Percentiles rank a stretch among this genome's conserved stretches.
Evolutionary conservation across 2,797 vertebrate species (phyloP).

Genomic region (Sebastes flavidus): DNA sequence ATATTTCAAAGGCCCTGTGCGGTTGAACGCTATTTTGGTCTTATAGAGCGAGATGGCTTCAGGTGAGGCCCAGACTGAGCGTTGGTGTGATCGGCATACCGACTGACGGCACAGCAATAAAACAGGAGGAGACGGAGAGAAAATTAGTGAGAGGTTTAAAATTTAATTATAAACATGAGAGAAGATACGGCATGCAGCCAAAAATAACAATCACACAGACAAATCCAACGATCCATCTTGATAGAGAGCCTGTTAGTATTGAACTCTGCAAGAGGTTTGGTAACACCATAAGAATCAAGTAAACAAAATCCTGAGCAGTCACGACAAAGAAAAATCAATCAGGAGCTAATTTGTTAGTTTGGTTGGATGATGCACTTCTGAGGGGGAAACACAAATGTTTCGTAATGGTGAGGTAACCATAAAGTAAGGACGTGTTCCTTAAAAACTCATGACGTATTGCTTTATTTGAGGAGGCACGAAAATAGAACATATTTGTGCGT

Average conservation of each 20-base stretch:
- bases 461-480: slow-evolving; percentile 9
- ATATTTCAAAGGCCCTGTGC: slow-evolving; percentile 51
- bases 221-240: slow-evolving; percentile 29
- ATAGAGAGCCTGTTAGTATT: slow-evolving; percentile 13
- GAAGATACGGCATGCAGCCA: slow-evolving; percentile 19
- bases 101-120: slow-evolving; percentile 28
- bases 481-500: neutral
- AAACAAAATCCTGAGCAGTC: slow-evolving; percentile 8
- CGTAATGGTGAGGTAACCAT: neutral
- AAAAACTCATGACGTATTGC: slow-evolving; percentile 13
- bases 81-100: slow-evolving; percentile 41
- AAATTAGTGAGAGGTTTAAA: slow-evolving; percentile 51
- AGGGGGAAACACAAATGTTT: slow-evolving; percentile 1
- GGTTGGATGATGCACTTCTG: neutral
- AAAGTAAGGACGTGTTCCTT: slow-evolving; percentile 4
- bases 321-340: slow-evolving; percentile 23
- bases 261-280: neutral
- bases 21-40: slow-evolving; percentile 40
- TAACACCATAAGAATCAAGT: slow-evolving; percentile 1
- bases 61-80: slow-evolving; percentile 39
- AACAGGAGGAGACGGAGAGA: slow-evolving; percentile 14
- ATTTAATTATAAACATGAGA: slow-evolving; percentile 37
- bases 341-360: slow-evolving; percentile 14
- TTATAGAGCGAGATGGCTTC: slow-evolving; percentile 11
- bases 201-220: slow-evolving; percentile 44